Evolutionary conservation across 2,888 invertebrate genomes (phyloP).

Genomic region (Rotaria sp.): DNA sequence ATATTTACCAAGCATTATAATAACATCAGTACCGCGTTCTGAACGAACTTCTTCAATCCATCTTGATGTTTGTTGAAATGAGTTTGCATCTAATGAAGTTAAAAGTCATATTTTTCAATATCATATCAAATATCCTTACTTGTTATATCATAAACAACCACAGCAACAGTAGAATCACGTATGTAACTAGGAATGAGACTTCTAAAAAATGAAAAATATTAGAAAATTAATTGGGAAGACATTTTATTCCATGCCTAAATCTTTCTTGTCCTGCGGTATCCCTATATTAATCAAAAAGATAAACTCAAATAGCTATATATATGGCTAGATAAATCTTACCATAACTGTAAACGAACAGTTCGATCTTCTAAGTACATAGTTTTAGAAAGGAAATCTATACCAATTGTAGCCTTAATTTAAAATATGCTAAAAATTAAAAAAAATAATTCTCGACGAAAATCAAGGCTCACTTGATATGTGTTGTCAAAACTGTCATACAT

Average conservation of each 20-base stretch:
- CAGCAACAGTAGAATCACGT: conserved; percentile 94
- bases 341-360: conserved; percentile 86
- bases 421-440: conserved; percentile 56
- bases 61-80: conserved; percentile 98
- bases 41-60: conserved; percentile 99
- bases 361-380: conserved; percentile 99
- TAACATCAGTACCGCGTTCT: conserved; percentile 95
- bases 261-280: conserved; percentile 87
- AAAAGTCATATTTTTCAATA: neutral
- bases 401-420: conserved; percentile 75
- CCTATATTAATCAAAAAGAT: neutral
- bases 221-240: neutral
- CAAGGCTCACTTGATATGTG: conserved; percentile 71
- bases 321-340: conserved; percentile 57
- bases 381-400: conserved; percentile 98
- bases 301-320: neutral
- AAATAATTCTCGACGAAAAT: conserved; percentile 43
- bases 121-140: conserved; percentile 64
- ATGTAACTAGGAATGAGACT: conserved; percentile 90
- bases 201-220: neutral
- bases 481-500: conserved; percentile 99
- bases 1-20: conserved; percentile 69
- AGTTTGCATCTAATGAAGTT: conserved; percentile 72
- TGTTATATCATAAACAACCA: conserved; percentile 97
- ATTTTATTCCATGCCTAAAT: conserved; percentile 58